phyloP scores from a whole-genome alignment of 2,888 invertebrate genomes.

The Trichogramma dendrolimi region DNA sequence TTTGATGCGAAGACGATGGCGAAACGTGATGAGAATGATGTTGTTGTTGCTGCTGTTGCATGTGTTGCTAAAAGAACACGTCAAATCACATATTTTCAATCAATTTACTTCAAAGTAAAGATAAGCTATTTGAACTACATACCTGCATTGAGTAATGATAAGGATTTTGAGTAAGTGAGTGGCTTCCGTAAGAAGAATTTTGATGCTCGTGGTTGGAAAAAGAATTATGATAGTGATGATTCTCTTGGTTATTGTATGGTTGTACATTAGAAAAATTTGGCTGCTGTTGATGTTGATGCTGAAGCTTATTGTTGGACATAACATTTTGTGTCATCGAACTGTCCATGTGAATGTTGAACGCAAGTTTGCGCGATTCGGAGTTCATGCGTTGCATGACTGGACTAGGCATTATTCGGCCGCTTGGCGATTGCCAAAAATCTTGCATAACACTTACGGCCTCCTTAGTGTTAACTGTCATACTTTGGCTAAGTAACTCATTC shows the following conservation, averaged over 20 bases:
- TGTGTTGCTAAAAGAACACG: conserved; percentile 33
- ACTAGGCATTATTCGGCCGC: conserved; percentile 29
- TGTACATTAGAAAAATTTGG: conserved; percentile 44
- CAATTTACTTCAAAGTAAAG: too few relatives aligned
- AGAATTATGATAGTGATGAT: conserved; percentile 42
- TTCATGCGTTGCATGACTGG: conserved; percentile 38
- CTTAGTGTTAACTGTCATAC: conserved; percentile 67
- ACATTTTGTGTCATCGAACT: conserved; percentile 50
- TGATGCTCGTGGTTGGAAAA: conserved; percentile 42
- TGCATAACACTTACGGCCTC: conserved; percentile 66
- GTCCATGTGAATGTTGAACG: conserved; percentile 50
- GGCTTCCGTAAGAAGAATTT: conserved; percentile 39
- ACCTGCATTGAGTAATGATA: conserved; percentile 47
- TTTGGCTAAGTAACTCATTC: conserved; percentile 57
- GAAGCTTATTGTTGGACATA: conserved; percentile 41
- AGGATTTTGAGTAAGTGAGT: conserved; percentile 39
- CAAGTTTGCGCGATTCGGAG: conserved; percentile 38
- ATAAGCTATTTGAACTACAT: conserved; percentile 7
- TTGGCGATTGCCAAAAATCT: conserved; percentile 57
- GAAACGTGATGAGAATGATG: conserved; percentile 47
- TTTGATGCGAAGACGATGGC: conserved; percentile 33
- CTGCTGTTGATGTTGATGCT: conserved; percentile 54
- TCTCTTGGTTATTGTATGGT: conserved; percentile 47
- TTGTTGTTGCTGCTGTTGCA: conserved; percentile 37
- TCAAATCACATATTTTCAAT: too few relatives aligned